Evolutionary conservation across 2,888 invertebrate genomes (phyloP), one percentile per base, ranked within the genome.

Genomic region (Pyralis farinalis): DNA sequence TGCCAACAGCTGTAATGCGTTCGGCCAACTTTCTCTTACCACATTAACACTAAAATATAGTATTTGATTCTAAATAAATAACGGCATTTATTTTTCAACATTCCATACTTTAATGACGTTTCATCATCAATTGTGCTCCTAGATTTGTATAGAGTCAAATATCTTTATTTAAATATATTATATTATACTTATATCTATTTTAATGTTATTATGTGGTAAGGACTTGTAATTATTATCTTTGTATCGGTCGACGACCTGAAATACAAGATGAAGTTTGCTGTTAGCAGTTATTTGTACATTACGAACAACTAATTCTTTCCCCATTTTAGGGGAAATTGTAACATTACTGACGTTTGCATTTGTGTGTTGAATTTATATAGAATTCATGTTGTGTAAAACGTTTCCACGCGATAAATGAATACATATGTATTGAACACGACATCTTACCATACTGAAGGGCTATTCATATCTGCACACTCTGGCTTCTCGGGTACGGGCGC

Each of bases 301-400:
- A 45, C 45, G 40, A 57, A 51, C 43, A 53, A 47, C 45, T 49
- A 47, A 44, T 43, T 42, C 39, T 42, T 44, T 43, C 43, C 39
- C 25, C 41, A 46, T 40, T 47, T 43, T 42, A 42, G 49, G 45
- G 44, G 34, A 46, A 46, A 51, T 52, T 48, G 44, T 42, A 30
- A 36, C 21, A 25, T 42, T 10, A 29, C 34, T 37, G 56, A 53
- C 59, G 56, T 56, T 58, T 62, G 57, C 48, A 60, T 61, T 47
- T 47, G 51, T 58, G 63, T 68, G 59, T 63, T 65, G 57, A 58
- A 63, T 59, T 56, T 53, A 61, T 58, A 55, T 65, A 60, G 60
- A 49, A 59, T 62, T 61, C 55, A 60, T 58, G 52, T 69, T 58
- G 53, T 4, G 53, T 62, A 58, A 61, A 63, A 58, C 51, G 60